Evolutionary conservation across 1,140 invertebrate genomes (phyloP), one percentile per base, ranked within the genome.

Genomic region (Magallana ariakensis): DNA sequence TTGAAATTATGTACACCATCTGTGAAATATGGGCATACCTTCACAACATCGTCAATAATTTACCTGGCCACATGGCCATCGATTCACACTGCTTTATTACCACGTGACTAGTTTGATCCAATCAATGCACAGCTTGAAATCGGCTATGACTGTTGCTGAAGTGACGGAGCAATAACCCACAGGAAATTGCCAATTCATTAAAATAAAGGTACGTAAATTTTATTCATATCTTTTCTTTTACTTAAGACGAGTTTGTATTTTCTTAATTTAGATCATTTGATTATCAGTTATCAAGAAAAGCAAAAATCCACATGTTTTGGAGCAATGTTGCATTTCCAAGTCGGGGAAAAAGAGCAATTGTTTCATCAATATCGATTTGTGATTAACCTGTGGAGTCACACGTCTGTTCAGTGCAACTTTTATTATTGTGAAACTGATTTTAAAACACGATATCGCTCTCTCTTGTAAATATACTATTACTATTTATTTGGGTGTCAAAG

Each of bases 1-100:
- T 26, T 75, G 66, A 75, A 75, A 75, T 75, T 75, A 75, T 75
- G 66, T 75, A 75, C 66, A 75, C 66, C 66, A 75, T 75, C 66
- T 75, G 66, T 75, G 66, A 75, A 75, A 46, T 75, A 75, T 75
- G 9, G 66, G 11, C 22, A 75, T 75, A 75, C 66, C 22, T 75
- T 75, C 66, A 33, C 66, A 33, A 75, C 33, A 75, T 26, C 66
- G 11, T 75, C 22, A 75, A 75, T 75, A 26, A 75, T 75, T 75
- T 75, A 75, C 66, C 66, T 75, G 66, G 66, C 66, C 66, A 75
- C 11, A 75, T 26, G 66, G 66, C 66, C 66, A 75, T 75, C 22
- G 66, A 75, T 75, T 75, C 22, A 26, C 66, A 75, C 22, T 19
- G 22, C 66, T 9, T 15, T 75, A 26, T 0, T 26, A 11, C 22